Conservation (phyloP, 2,797 vertebrate genomes). For the Pseudomugil gertrudae region DNA sequence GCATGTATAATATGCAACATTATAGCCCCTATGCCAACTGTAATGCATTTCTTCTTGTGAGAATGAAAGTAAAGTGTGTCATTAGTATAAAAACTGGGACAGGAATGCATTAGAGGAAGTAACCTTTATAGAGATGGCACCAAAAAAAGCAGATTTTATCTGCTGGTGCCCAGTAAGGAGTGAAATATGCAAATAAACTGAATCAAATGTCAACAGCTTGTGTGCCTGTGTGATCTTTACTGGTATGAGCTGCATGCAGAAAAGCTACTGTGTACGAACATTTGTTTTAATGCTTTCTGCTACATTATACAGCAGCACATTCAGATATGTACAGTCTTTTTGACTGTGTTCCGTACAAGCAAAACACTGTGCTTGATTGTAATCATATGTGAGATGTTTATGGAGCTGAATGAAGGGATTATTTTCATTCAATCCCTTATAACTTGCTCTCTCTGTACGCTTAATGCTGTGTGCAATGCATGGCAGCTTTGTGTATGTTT, state of each 20-base stretch:
- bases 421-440: not conserved
- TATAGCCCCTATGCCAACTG: not conserved
- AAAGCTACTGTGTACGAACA: not conserved
- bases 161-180: not conserved
- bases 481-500: too few relatives aligned
- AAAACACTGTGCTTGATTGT: not conserved
- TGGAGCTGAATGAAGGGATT: not conserved
- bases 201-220: not conserved
- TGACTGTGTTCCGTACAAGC: not conserved
- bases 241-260: not conserved
- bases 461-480: too few relatives aligned
- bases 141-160: constrained; percentile 1
- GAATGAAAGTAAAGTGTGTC: not conserved
- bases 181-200: constrained; percentile 20
- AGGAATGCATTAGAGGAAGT: constrained; percentile 34
- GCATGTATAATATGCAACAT: too few relatives aligned
- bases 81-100: constrained; percentile 5
- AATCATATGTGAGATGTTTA: not conserved
- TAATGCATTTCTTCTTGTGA: constrained; percentile 1
- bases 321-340: not conserved
- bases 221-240: not conserved
- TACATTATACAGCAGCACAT: not conserved
- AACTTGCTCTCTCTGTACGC: not conserved
- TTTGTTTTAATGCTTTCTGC: not conserved
- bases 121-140: constrained; percentile 1